phyloP scores from a whole-genome alignment of 1,140 invertebrate species.

The Trachymyrmex septentrionalis region DNA sequence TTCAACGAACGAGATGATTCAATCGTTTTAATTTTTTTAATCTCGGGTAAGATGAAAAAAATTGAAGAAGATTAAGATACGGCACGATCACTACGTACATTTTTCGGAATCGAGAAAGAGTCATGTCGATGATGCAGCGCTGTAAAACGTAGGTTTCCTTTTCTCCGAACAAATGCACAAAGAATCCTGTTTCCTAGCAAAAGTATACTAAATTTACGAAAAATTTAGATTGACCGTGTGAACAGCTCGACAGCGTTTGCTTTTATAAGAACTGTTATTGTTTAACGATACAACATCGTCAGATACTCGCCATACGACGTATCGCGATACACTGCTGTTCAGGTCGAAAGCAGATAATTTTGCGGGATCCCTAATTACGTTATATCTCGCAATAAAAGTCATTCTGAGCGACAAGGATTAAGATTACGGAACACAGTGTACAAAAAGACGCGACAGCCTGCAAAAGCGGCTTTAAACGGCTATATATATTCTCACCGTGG shows the following conservation, averaged over 20 bases:
- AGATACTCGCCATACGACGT: conserved; percentile 32
- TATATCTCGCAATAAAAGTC: conserved; percentile 57
- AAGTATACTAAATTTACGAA: conserved; percentile 41
- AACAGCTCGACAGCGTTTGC: conserved; percentile 26
- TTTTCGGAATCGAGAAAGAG: conserved; percentile 5
- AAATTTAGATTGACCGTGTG: conserved; percentile 47
- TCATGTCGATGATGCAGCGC: not conserved
- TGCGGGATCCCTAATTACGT: conserved; percentile 58
- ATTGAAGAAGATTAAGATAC: not conserved
- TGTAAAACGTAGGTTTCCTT: not conserved
- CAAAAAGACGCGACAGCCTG: conserved; percentile 32
- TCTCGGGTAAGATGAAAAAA: not conserved
- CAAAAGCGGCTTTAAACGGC: conserved; percentile 45
- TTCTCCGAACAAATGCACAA: not conserved
- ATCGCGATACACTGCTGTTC: conserved; percentile 47
- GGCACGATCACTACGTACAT: not conserved
- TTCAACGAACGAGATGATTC: conserved; percentile 29
- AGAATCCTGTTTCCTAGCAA: not conserved
- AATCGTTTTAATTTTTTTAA: not conserved
- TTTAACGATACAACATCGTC: conserved; percentile 46
- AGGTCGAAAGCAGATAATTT: conserved; percentile 34
- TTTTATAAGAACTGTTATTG: conserved; percentile 38
- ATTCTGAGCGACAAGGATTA: conserved; percentile 55
- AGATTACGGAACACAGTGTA: conserved; percentile 40
- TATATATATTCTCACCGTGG: conserved; percentile 19